phyloP scores from a whole-genome alignment of 2,888 invertebrate species.

The Synanthedon andrenaeformis region DNA sequence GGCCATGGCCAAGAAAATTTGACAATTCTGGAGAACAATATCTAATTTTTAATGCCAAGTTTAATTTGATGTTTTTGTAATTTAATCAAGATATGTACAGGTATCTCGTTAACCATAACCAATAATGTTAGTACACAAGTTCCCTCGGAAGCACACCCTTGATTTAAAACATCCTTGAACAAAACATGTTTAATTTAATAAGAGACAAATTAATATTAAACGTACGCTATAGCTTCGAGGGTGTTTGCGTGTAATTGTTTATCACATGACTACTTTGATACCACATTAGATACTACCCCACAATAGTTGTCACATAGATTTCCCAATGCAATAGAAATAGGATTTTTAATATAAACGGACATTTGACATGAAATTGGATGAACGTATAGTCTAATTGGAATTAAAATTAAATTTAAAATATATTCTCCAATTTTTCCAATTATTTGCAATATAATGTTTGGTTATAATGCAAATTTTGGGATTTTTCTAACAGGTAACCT shows the following conservation, averaged over 20 bases:
- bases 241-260: not conserved
- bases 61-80: too few species aligned
- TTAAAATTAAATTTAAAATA: too few species aligned
- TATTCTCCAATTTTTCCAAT: too few species aligned
- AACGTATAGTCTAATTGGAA: not conserved
- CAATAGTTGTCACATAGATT: constrained; percentile 42
- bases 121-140: not conserved
- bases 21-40: too few species aligned
- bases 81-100: too few species aligned
- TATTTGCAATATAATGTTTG: too few species aligned
- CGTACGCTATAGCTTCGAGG: too few species aligned
- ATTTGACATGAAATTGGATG: not conserved
- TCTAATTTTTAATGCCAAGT: too few species aligned
- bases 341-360: not conserved
- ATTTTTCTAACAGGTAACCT: too few species aligned
- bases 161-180: not conserved
- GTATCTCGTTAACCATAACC: too few species aligned
- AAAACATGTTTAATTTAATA: not conserved
- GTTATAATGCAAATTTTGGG: too few species aligned
- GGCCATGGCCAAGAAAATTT: too few species aligned
- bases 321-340: constrained; percentile 45
- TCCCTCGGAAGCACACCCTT: not conserved
- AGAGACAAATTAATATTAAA: not conserved
- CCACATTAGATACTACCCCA: constrained; percentile 11
- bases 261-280: not conserved